Evolutionary conservation across 2,888 invertebrate species (phyloP).

Genomic region (Cybosia mesomella): DNA sequence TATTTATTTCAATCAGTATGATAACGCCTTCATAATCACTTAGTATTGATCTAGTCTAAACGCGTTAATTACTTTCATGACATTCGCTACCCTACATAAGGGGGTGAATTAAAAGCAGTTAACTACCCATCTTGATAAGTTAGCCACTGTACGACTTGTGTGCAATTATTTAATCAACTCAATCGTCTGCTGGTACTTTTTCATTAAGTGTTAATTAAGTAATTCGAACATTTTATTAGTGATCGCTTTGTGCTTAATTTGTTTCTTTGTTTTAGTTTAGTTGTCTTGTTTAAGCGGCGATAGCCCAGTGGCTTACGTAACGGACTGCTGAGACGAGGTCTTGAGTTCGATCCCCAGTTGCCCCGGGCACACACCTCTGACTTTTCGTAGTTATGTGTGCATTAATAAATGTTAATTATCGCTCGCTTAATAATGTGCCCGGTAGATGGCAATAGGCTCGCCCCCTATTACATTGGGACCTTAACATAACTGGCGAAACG

Average conservation of each 20-base stretch:
- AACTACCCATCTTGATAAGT: slow-evolving; percentile 6
- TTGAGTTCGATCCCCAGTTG: too few species aligned
- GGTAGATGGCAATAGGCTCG: too few species aligned
- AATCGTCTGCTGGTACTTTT: slow-evolving; percentile 27
- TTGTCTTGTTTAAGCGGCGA: not conserved
- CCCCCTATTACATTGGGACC: too few species aligned
- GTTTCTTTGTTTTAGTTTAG: not conserved
- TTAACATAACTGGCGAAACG: too few species aligned
- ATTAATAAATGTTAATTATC: too few species aligned
- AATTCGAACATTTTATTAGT: slow-evolving; percentile 7
- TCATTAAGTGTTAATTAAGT: slow-evolving; percentile 21
- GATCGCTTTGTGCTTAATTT: not conserved
- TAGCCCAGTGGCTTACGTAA: too few species aligned
- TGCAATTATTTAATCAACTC: slow-evolving; percentile 37
- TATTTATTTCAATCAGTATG: too few species aligned
- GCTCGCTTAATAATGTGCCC: too few species aligned
- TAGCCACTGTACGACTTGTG: not conserved
- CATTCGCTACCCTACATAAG: not conserved
- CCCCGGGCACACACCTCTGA: too few species aligned
- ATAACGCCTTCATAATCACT: too few species aligned
- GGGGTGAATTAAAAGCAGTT: not conserved
- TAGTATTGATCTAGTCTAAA: not conserved
- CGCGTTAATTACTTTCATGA: not conserved
- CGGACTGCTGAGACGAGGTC: too few species aligned
- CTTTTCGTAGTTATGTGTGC: too few species aligned